Evolutionary conservation across 2,113 vertebrate genomes (phyloP).

Genomic region (Pontoporia blainvillei): DNA sequence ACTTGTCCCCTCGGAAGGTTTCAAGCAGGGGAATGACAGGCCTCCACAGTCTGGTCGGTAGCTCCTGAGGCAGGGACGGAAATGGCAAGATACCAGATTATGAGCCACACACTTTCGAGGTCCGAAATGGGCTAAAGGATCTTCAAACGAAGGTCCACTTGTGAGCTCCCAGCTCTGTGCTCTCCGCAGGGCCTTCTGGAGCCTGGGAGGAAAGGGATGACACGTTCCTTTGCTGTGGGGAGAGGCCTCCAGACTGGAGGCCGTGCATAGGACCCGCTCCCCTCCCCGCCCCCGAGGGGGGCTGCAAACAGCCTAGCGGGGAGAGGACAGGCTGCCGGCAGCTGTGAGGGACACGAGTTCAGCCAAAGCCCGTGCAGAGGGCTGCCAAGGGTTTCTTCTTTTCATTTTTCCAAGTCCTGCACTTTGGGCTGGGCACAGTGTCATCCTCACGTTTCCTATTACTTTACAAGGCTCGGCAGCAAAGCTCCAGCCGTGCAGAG

Average conservation of each 20-base stretch:
- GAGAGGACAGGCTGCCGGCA: slow-evolving; percentile 48
- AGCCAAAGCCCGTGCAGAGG: slow-evolving; percentile 56
- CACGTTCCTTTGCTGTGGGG: neutral
- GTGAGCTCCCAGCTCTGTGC: neutral
- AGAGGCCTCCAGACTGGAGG: neutral
- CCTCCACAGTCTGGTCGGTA: neutral
- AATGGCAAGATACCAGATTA: neutral
- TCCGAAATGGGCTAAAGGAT: neutral
- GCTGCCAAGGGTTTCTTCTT: slow-evolving; percentile 67
- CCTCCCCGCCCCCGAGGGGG: neutral
- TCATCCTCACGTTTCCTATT: slow-evolving; percentile 73
- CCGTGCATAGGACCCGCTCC: neutral
- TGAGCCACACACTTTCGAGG: neutral
- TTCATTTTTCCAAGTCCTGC: slow-evolving; percentile 47
- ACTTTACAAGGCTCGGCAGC: slow-evolving; percentile 56
- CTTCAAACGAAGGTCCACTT: neutral
- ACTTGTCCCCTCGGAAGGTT: neutral
- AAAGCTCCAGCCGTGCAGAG: slow-evolving; percentile 33
- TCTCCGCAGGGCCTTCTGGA: neutral
- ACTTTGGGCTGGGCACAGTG: slow-evolving; percentile 51
- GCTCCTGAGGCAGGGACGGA: neutral
- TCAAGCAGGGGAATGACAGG: neutral
- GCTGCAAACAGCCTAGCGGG: neutral
- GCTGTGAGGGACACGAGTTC: slow-evolving; percentile 56
- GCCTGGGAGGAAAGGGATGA: neutral